These are phyloP conservation scores for Tragelaphus eurycerus DNA, from an alignment of 2,797 vertebrate genomes.

Conservation along the genomic window DNA sequence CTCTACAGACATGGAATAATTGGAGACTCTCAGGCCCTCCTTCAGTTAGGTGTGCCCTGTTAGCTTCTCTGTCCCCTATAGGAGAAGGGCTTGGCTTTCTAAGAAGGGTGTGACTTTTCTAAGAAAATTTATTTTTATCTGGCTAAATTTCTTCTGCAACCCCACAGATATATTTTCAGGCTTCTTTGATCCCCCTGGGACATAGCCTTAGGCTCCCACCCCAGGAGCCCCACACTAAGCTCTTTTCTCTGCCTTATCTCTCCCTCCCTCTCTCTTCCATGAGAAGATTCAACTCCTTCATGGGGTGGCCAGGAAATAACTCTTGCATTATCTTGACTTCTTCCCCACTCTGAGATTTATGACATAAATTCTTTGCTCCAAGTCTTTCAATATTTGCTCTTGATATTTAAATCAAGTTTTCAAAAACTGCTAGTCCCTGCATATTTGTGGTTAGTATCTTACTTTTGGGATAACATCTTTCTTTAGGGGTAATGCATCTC, in stretches of 20 bases:
- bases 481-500: neutral
- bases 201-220: neutral
- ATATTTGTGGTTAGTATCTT: neutral
- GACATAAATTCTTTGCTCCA: neutral
- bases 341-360: neutral
- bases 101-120: neutral
- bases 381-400: neutral
- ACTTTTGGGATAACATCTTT: neutral
- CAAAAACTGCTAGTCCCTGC: neutral
- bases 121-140: neutral
- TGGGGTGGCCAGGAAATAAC: neutral
- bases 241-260: neutral
- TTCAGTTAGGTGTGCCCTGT: neutral
- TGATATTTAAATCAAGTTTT: slow-evolving; percentile 42
- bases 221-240: neutral
- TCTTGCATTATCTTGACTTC: neutral
- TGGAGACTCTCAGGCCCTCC: neutral
- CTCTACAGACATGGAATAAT: neutral
- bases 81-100: neutral
- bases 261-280: neutral
- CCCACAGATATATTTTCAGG: neutral
- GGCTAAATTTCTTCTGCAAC: neutral
- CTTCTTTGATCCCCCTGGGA: neutral
- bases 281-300: neutral
- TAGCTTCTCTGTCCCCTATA: neutral